Evolutionary conservation across 30 jellyfish, hydroid and myxozoan species (phyloP), one percentile per base, ranked within the genome.

Genomic region (Aurelia aurita): DNA sequence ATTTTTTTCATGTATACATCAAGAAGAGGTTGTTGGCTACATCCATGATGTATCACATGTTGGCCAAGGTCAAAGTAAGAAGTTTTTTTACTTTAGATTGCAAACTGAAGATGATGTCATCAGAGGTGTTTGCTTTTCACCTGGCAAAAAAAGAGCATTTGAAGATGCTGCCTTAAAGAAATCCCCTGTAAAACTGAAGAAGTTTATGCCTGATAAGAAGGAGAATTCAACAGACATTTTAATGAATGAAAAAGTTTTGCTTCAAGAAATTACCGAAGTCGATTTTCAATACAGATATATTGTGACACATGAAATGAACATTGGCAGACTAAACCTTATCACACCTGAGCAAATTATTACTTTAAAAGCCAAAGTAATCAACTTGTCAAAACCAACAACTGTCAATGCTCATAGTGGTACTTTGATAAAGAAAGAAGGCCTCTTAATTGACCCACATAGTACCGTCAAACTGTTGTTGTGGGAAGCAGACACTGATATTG

Each of bases 81-180:
- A 74, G 26, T 44, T 6, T 22, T 45, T 74, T 74, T 80, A 74
- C 29, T 60, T 74, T 59, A 80, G 13, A 54, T 45, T 74, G 6
- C 87, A 74, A 80, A 74, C 87, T 3, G 87, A 45, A 16, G 9
- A 51, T 45, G 55, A 74, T 60, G 87, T 74, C 12, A 47, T 74
- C 82, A 16, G 87, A 14, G 77, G 82, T 74, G 87, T 74, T 49
- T 74, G 87, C 26, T 54, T 74, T 44, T 74, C 76, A 27, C 84
- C 87, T 19, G 47, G 53, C 23, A 74, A 25, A 74, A 18, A 23
- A 44, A 45, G 81, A 31, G 16, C 22, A 18, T 74, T 74, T 54
- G 87, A 74, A 12, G 87, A 74, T 45, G 75, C 58, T 44, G 82
- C 87, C 5, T 44, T 54, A 53, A 74, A 74, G 79, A 74, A 47